Base-by-base conservation (phyloP, 1,140 invertebrate genomes). In the Drosophila nigrodunni region DNA sequence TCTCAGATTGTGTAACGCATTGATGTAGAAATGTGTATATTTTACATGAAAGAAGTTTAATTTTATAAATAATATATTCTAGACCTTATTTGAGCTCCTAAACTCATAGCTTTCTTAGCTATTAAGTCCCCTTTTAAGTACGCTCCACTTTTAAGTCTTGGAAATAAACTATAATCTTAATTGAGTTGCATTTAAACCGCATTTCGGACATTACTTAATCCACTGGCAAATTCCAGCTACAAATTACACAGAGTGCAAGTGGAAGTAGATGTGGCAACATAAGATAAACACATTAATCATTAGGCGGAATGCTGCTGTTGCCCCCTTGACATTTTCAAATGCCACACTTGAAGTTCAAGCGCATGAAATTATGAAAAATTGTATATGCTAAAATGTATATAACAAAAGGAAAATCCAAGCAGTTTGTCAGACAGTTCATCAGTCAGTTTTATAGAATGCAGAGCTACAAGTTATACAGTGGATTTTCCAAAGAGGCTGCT, bases 281-380 rank as follows among this genome's bases (percentile, higher is more conserved):
- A 30, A 68, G 49, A 69, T 70, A 62, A 74, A 57, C 66, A 57
- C 72, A 74, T 70, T 74, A 70, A 74, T 70, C 72, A 74, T 61
- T 2, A n/a, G 25, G 34, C 25, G 43, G 34, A 54, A 34, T 35
- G 52, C 25, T 59, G 10, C 34, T 49, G 34, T 15, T 41, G 58
- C 21, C 50, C 65, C 37, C 72, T 74, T 74, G 66, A 74, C 72
- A 70, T 70, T 74, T 74, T 11, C 66, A 47, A 61, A 61, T 44
- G 58, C 44, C 37, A 50, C 66, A 62, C 72, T 74, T 52, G 50
- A 74, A 74, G 57, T 73, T 73, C 46, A 68, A 68, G 70, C 46
- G 37, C 25, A 59, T 60, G 8, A 55, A 74, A 62, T 74, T 74
- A 70, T 74, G 66, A 70, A 50, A 69, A 69, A 50, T 30, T 30